A percentile compares a stretch with the other conserved stretches of the same genome.
Conservation (phyloP, 1,140 invertebrate genomes). For the Bombus confusus region DNA sequence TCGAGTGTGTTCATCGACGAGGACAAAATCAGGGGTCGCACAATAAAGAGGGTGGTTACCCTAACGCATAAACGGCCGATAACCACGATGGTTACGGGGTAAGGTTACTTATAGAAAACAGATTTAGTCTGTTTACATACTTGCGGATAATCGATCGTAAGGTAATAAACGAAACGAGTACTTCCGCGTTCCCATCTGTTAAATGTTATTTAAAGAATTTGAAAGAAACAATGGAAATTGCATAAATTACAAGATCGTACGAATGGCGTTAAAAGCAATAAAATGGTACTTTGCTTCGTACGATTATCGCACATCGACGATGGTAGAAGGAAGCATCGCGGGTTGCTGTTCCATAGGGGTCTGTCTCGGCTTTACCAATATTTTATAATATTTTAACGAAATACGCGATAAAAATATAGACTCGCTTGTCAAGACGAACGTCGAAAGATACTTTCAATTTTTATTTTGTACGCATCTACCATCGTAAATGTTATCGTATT, state of each 20-base stretch:
- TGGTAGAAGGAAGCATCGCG: background rate
- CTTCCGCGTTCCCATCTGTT: background rate
- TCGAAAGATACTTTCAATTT: no score
- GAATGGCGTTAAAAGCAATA: no score
- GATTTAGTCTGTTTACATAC: conserved; percentile 59
- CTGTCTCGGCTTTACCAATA: background rate
- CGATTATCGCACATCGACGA: background rate
- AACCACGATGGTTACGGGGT: conserved; percentile 52
- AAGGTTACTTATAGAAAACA: conserved; percentile 42
- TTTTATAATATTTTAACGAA: no score
- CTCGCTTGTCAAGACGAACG: no score
- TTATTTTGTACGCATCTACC: no score
- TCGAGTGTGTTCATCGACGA: conserved; percentile 42
- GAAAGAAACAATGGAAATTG: background rate
- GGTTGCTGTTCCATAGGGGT: background rate
- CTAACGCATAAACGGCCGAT: conserved; percentile 44
- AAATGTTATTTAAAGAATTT: background rate
- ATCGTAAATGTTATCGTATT: no score
- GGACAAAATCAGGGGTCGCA: conserved; percentile 22
- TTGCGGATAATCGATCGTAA: background rate
- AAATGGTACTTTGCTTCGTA: background rate
- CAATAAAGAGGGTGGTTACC: conserved; percentile 23
- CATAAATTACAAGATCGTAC: background rate
- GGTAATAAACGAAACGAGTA: background rate
- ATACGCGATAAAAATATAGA: no score